Base-by-base conservation (phyloP, 2,888 invertebrate species). In the Ariolimax columbianus region DNA sequence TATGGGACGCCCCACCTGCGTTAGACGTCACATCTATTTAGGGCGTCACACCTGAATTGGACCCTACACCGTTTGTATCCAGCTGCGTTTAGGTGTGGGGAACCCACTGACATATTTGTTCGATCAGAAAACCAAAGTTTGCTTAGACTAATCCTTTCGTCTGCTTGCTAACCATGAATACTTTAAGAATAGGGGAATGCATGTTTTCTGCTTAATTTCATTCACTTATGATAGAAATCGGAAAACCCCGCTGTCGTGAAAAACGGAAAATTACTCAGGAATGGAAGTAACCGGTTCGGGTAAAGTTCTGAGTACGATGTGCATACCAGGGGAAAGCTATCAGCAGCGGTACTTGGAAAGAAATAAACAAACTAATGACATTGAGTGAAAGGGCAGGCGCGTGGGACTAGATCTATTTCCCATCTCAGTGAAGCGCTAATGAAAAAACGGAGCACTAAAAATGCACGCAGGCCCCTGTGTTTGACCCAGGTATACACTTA, bases 301-400 rank as follows among this genome's bases (percentile, higher is more conserved):
- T 19, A 75, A 75, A 75, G 36, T 19, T 30, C 6, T 4, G 3
- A n/a, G 23, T 4, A 7, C 0, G 1, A 7, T 23, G 30, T 30
- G 17, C 9, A 4, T 51, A 1, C 2, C 75, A 33, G 51, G 73
- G 19, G 33, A n/a, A 75, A 51, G 51, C 33, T 33, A 75, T 33
- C 51, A 51, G 2, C 33, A 0, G 51, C 19, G 19, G 30, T 75
- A 51, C 75, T 75, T 51, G 51, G 40, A 59, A 59, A 59, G 63
- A 59, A 78, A 78, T 59, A 78, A 78, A 78, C 26, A 78, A 59
- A 78, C 38, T 36, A 38, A 38, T 63, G 78, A 40, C n/a, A 26
- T 11, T 59, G 78, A 78, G 78, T 63, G 78, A 78, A 78, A 14
- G 38, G 59, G 38, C 78, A 78, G 77, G 78, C 38, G 59, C 63